These are phyloP conservation scores for Noctua janthina DNA, from an alignment of 2,888 invertebrate species.

Conservation along the genomic window DNA sequence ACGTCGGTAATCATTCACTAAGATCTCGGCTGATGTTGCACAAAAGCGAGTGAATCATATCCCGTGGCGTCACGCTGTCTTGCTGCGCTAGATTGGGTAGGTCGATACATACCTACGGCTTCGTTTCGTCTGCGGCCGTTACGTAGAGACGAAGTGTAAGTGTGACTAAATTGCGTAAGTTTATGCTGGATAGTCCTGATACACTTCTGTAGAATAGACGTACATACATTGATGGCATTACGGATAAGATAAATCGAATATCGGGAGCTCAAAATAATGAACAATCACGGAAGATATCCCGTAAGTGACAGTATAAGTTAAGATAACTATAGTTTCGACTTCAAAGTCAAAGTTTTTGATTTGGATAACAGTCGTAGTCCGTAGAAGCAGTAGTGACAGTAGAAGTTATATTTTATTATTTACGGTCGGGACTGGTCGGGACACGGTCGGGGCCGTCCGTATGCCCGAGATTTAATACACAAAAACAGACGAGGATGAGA, in stretches of 20 bases:
- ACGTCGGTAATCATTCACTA: neutral
- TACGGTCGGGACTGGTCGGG: too few relatives aligned
- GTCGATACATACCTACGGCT: neutral
- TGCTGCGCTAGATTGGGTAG: neutral
- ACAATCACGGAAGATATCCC: too few relatives aligned
- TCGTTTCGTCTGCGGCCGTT: neutral
- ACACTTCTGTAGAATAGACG: neutral
- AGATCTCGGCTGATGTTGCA: neutral
- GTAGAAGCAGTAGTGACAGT: neutral
- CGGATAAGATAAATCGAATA: neutral
- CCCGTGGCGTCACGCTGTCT: constrained; percentile 40
- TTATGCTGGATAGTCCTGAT: neutral
- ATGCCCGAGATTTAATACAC: too few relatives aligned
- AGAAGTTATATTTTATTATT: neutral
- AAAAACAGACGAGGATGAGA: too few relatives aligned
- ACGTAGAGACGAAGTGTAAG: neutral
- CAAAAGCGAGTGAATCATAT: constrained; percentile 41
- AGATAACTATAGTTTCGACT: too few relatives aligned
- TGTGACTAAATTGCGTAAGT: neutral
- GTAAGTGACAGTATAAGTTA: too few relatives aligned
- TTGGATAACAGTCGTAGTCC: neutral
- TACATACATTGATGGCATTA: neutral
- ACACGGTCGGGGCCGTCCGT: too few relatives aligned
- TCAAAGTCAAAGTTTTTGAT: neutral
- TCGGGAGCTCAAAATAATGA: too few relatives aligned